Conservation (phyloP, 1,140 invertebrate genomes). For the Onthophagus taurus region DNA sequence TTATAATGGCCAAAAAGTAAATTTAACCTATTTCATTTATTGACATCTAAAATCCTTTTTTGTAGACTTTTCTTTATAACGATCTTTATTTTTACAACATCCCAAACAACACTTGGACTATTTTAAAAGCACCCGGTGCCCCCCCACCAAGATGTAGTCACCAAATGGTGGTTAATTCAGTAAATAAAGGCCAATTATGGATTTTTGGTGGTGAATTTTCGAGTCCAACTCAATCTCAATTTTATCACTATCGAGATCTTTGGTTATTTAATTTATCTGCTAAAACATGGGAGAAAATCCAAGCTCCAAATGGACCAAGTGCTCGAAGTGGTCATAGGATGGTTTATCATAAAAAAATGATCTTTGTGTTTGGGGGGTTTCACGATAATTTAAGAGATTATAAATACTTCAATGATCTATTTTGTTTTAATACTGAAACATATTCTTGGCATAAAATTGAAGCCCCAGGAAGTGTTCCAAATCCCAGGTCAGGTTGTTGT, state of each 20-base stretch:
- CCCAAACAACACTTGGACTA: conserved; percentile 67
- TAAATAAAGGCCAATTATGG: conserved; percentile 68
- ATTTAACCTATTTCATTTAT: conserved; percentile 15
- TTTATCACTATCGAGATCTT: conserved; percentile 88
- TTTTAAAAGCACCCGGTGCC: conserved; percentile 65
- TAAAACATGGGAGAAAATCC: conserved; percentile 84
- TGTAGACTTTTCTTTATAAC: conserved; percentile 73
- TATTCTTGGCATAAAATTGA: conserved; percentile 74
- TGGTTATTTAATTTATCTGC: conserved; percentile 72
- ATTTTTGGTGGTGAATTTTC: conserved; percentile 91
- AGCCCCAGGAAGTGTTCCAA: conserved; percentile 50
- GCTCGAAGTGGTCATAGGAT: conserved; percentile 86
- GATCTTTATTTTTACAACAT: conserved; percentile 80
- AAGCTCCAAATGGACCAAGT: conserved; percentile 58
- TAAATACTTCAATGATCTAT: conserved; percentile 84
- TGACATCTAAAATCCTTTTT: conserved; percentile 29
- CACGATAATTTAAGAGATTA: conserved; percentile 81
- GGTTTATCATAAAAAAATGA: conserved; percentile 63
- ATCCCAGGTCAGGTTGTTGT: conserved; percentile 65
- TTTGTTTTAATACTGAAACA: conserved; percentile 72
- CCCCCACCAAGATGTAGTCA: conserved; percentile 82
- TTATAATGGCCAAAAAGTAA: conserved; percentile 79
- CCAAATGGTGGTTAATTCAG: conserved; percentile 65
- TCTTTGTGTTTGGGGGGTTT: conserved; percentile 88
- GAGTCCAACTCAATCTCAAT: conserved; percentile 81